phyloP scores from a whole-genome alignment of 2,797 vertebrate genomes.

The Meda fulgida region DNA sequence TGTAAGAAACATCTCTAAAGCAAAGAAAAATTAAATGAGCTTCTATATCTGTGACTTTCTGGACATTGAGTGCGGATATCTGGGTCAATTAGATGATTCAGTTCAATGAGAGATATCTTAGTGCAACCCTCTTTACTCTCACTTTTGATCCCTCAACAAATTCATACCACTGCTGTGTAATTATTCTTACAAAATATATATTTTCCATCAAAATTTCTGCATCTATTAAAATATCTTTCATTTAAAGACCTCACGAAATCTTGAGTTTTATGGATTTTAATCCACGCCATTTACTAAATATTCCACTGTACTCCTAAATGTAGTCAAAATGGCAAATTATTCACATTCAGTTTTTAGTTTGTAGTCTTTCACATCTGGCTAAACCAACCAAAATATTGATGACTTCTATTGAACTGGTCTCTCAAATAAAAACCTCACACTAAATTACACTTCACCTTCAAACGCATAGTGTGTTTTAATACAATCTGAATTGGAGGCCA shows the following conservation, averaged over 20 bases:
- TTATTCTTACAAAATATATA: neutral
- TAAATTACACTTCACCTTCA: neutral
- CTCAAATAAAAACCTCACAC: neutral
- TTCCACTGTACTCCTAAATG: neutral
- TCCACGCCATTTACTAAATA: neutral
- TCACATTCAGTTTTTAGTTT: neutral
- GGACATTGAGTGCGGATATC: slow-evolving; percentile 16
- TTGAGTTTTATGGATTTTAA: neutral
- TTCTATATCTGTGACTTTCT: slow-evolving; percentile 3
- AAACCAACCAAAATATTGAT: neutral
- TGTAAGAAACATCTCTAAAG: slow-evolving; percentile 69
- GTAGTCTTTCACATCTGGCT: neutral
- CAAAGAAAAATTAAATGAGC: slow-evolving; percentile 60
- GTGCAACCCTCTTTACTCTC: neutral
- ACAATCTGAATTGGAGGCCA: neutral
- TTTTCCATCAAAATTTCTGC: neutral
- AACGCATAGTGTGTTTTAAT: neutral
- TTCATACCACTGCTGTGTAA: neutral
- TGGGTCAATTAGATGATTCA: neutral
- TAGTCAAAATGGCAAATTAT: neutral
- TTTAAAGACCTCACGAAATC: neutral
- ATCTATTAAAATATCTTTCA: neutral
- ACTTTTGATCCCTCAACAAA: neutral
- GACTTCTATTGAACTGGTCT: neutral
- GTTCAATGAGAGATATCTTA: neutral